A percentile compares a stretch with the other conserved stretches of the same genome.
Conservation (phyloP, 92 coral and sea anemone species). For the Epizoanthus ramosus region DNA sequence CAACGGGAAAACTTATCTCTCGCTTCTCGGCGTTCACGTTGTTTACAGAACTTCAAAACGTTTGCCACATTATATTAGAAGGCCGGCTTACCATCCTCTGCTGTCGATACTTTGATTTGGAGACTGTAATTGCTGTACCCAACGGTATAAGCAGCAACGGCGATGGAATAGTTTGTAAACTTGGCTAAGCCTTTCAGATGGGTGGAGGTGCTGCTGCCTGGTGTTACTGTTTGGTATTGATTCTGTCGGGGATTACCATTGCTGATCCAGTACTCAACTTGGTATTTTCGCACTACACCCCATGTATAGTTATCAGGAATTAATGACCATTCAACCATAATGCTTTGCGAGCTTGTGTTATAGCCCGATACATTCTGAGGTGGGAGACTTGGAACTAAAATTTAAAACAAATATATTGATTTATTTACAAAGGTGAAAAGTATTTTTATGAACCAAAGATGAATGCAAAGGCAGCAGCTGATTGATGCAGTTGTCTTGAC, state of each 20-base stretch:
- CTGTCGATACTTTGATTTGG: conserved; percentile 16
- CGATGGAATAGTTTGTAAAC: conserved; percentile 29
- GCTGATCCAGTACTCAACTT: neutral
- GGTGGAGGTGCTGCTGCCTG: neutral
- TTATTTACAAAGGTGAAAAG: too few relatives aligned
- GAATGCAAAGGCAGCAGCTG: too few relatives aligned
- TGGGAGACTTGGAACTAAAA: conserved; percentile 20
- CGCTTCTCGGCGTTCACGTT: too few relatives aligned
- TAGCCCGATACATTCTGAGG: conserved; percentile 15
- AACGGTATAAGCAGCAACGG: neutral
- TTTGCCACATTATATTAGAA: too few relatives aligned
- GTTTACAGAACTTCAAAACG: too few relatives aligned
- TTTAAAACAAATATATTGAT: neutral
- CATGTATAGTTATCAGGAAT: conserved; percentile 16
- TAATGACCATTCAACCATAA: conserved; percentile 12
- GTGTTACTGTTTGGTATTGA: neutral
- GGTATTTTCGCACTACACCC: conserved; percentile 7
- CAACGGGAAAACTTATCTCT: too few relatives aligned
- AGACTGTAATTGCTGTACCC: conserved; percentile 14
- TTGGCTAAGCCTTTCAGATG: conserved; percentile 3
- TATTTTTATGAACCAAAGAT: too few relatives aligned
- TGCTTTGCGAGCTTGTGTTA: conserved; percentile 44
- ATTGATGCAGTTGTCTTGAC: too few relatives aligned
- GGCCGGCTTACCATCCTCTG: conserved; percentile 19
- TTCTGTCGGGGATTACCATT: neutral